A percentile compares a stretch with the other conserved stretches of the same genome.
phyloP scores from a whole-genome alignment of 2,888 invertebrate genomes.

The Tenthredo scrophulariae region DNA sequence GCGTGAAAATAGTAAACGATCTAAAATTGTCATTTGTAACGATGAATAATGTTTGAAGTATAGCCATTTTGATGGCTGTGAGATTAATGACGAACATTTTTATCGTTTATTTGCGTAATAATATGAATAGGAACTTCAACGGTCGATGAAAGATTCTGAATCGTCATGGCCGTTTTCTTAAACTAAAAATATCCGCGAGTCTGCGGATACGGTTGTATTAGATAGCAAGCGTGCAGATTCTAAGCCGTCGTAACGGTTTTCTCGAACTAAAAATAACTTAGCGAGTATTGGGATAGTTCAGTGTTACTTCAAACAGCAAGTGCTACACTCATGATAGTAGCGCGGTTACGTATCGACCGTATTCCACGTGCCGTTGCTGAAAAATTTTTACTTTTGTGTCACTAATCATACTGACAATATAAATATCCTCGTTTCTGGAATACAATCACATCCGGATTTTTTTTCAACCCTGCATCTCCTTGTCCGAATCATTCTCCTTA shows the following conservation, averaged over 20 bases:
- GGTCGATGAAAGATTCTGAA: background rate
- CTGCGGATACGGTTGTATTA: background rate
- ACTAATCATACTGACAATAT: background rate
- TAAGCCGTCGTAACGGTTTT: background rate
- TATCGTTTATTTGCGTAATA: background rate
- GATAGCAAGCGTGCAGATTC: background rate
- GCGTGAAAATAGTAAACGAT: background rate
- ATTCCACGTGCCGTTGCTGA: background rate
- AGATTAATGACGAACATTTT: no score
- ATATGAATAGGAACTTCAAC: background rate
- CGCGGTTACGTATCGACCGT: no score
- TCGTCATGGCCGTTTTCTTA: slow-evolving; percentile 6
- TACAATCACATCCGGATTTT: background rate
- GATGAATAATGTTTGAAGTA: background rate
- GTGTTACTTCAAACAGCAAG: background rate
- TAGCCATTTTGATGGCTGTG: background rate
- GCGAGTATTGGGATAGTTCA: background rate
- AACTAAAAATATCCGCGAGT: slow-evolving; percentile 1
- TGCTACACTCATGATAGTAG: background rate
- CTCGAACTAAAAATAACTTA: background rate
- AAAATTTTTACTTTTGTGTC: background rate
- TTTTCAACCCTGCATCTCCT: no score
- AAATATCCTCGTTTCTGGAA: background rate
- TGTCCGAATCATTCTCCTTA: no score
- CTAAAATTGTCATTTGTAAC: background rate